Percentiles rank a stretch among this genome's conserved stretches.
These are phyloP conservation scores for Sebastes fasciatus DNA, from an alignment of 2,113 vertebrate genomes.

Conservation along the genomic window DNA sequence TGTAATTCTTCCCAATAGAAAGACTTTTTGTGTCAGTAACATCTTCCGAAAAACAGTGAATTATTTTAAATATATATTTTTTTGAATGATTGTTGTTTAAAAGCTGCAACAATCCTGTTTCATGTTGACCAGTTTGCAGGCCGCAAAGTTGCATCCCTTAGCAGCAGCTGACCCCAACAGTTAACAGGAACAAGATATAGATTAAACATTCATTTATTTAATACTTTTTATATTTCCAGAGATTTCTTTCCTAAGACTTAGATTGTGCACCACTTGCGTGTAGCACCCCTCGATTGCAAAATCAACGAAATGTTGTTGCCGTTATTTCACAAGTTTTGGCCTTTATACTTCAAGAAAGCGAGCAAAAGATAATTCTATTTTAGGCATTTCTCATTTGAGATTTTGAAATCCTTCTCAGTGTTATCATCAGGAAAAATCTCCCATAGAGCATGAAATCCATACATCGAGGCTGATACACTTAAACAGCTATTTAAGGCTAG, in stretches of 20 bases:
- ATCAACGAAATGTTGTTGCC: not conserved
- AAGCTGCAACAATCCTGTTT: not conserved
- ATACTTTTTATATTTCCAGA: not conserved
- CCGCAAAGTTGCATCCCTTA: not conserved
- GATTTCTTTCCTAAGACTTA: not conserved
- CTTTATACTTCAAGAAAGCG: not conserved
- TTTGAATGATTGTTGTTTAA: not conserved
- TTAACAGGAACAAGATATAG: not conserved
- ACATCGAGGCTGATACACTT: not conserved
- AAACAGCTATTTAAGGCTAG: not conserved
- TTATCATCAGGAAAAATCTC: too few species aligned
- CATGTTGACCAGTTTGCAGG: not conserved
- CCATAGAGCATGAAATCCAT: not conserved
- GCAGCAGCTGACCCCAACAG: constrained; percentile 10
- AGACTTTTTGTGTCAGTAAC: not conserved
- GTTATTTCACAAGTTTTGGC: constrained; percentile 45
- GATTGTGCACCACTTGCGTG: not conserved
- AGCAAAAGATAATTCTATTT: constrained; percentile 29
- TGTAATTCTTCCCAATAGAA: not conserved
- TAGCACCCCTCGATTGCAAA: constrained; percentile 36
- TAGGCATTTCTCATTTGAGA: constrained; percentile 13
- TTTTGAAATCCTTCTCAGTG: constrained; percentile 26
- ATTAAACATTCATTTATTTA: not conserved
- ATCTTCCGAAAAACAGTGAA: not conserved
- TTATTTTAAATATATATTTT: not conserved